A percentile compares a stretch with the other conserved stretches of the same genome.
These are phyloP conservation scores for Nemapogon koenigi DNA, from an alignment of 2,888 invertebrate species.

Conservation along the genomic window DNA sequence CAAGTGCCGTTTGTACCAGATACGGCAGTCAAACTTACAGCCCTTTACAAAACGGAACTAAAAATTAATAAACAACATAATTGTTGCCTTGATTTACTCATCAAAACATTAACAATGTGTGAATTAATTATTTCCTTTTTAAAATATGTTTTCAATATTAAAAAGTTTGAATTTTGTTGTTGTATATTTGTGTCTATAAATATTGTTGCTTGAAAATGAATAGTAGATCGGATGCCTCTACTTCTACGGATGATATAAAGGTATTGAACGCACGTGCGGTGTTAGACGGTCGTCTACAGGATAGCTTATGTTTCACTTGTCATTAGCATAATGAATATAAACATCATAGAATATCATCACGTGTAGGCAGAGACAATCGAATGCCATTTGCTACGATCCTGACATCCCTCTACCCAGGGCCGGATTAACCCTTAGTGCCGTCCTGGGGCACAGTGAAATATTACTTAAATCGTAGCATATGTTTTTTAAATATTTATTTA, in stretches of 20 bases:
- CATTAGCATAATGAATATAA: too few relatives aligned
- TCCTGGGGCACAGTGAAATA: too few relatives aligned
- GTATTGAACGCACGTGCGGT: conserved; percentile 28
- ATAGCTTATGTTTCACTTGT: too few relatives aligned
- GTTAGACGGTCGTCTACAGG: too few relatives aligned
- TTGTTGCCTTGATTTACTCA: conserved; percentile 1
- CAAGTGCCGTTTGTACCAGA: neutral
- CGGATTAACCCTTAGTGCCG: too few relatives aligned
- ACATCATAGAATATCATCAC: too few relatives aligned
- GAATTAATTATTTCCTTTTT: conserved; percentile 3
- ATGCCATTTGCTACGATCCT: too few relatives aligned
- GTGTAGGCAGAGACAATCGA: too few relatives aligned
- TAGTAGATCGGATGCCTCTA: conserved; percentile 47
- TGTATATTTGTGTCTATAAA: neutral
- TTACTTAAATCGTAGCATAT: too few relatives aligned
- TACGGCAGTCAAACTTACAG: conserved; percentile 4
- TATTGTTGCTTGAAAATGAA: conserved; percentile 25
- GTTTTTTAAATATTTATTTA: too few relatives aligned
- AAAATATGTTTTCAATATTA: conserved; percentile 1
- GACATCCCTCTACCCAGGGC: too few relatives aligned
- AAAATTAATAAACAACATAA: conserved; percentile 1
- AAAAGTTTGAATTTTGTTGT: conserved; percentile 2
- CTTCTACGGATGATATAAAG: conserved; percentile 53
- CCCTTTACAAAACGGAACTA: conserved; percentile 5
- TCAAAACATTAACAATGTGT: neutral